Evolutionary conservation across 2,113 vertebrate genomes (phyloP).

Genomic region (Apodemus speciosus): DNA sequence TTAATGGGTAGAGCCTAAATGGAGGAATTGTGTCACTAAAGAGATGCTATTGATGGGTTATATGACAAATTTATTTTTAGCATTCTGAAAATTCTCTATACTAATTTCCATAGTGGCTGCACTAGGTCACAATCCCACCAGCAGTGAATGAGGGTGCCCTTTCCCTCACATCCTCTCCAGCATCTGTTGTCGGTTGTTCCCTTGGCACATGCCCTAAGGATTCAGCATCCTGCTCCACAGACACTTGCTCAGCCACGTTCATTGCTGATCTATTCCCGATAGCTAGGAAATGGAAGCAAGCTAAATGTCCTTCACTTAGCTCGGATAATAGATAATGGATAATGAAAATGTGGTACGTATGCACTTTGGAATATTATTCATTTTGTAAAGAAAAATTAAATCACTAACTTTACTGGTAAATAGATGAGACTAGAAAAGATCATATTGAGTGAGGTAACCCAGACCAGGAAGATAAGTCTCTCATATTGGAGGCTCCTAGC

Average conservation of each 20-base stretch:
- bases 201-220: not conserved
- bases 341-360: not conserved
- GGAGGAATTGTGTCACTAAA: not conserved
- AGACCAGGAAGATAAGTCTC: not conserved
- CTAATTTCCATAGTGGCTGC: too few species aligned
- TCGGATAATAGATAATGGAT: not conserved
- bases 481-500: not conserved
- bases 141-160: not conserved
- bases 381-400: not conserved
- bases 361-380: not conserved
- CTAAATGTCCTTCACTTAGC: not conserved
- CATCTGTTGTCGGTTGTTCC: not conserved
- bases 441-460: not conserved
- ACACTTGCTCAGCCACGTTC: not conserved
- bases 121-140: not conserved
- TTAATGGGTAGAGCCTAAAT: not conserved
- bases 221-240: not conserved
- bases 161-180: not conserved
- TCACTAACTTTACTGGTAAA: not conserved
- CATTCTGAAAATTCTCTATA: not conserved
- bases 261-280: not conserved
- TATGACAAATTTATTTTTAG: not conserved
- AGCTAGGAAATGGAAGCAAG: not conserved
- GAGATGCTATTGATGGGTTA: not conserved
- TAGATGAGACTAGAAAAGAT: not conserved